phyloP scores from a whole-genome alignment of 1,140 invertebrate species.

The Aethina tumida region DNA sequence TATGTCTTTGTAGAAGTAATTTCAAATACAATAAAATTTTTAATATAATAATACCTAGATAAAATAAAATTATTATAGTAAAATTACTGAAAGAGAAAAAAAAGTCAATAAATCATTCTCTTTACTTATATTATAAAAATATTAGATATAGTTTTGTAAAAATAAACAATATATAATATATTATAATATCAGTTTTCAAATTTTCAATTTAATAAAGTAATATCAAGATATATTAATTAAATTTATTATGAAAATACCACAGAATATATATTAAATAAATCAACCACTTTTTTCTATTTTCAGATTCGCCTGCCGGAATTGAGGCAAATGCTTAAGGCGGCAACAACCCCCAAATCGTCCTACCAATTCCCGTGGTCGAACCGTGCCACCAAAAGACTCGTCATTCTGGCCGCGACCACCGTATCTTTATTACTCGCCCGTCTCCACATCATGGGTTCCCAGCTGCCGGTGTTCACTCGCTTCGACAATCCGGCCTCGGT shows the following conservation, averaged over 20 bases:
- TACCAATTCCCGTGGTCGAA: slow-evolving; percentile 54
- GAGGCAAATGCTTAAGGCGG: slow-evolving; percentile 46
- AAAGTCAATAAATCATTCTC: no score
- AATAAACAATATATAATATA: no score
- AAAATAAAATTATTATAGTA: no score
- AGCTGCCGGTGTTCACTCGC: slow-evolving; percentile 90
- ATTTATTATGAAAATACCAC: no score
- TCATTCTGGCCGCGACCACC: slow-evolving; percentile 68
- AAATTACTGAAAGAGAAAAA: no score
- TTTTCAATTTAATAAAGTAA: slow-evolving; percentile 1
- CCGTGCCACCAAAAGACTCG: slow-evolving; percentile 66
- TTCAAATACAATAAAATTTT: no score
- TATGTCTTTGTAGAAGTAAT: no score
- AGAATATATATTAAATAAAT: not conserved
- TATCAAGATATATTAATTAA: not conserved
- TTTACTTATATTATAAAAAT: no score
- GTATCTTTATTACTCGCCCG: slow-evolving; percentile 71
- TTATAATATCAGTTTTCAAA: no score
- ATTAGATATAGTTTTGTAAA: no score
- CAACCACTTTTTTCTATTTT: no score
- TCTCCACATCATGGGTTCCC: slow-evolving; percentile 90
- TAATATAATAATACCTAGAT: no score
- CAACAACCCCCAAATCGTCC: slow-evolving; percentile 53
- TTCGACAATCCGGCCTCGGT: slow-evolving; percentile 91
- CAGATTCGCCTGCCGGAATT: slow-evolving; percentile 60